A percentile compares a stretch with the other conserved stretches of the same genome.
Evolutionary conservation across 2,113 vertebrate genomes (phyloP).

Genomic region (Tamias sibiricus): DNA sequence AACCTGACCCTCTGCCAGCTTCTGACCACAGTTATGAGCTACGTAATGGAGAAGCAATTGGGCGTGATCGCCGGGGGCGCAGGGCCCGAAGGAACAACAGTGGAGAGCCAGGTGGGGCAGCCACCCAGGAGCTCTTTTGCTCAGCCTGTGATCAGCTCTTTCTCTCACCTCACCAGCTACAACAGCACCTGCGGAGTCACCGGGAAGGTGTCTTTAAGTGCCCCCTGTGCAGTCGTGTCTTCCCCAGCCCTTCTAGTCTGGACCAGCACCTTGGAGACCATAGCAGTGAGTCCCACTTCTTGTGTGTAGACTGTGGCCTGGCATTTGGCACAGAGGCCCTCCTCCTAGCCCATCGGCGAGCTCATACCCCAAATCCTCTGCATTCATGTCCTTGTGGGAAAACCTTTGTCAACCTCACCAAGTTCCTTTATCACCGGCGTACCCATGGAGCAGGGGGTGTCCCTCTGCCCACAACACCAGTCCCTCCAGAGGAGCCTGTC

Average conservation of each 20-base stretch:
- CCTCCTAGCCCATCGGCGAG: conserved; percentile 92
- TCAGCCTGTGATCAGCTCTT: conserved; percentile 80
- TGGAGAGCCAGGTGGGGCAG: not conserved
- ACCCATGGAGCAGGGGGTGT: conserved; percentile 87
- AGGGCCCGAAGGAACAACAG: conserved; percentile 56
- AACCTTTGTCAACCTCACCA: conserved; percentile 95
- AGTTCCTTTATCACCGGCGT: conserved; percentile 96
- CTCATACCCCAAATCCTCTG: conserved; percentile 91
- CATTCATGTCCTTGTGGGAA: conserved; percentile 94
- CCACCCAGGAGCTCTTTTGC: conserved; percentile 77
- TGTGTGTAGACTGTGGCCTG: conserved; percentile 94
- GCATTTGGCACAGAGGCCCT: conserved; percentile 92
- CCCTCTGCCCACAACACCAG: conserved; percentile 58
- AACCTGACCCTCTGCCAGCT: conserved; percentile 52
- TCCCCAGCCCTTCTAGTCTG: conserved; percentile 80
- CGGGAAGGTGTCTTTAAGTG: conserved; percentile 82
- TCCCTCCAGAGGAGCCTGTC: conserved; percentile 64
- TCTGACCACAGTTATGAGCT: conserved; percentile 82
- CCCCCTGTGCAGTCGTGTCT: conserved; percentile 84
- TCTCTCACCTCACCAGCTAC: conserved; percentile 72
- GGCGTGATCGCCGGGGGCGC: conserved; percentile 54
- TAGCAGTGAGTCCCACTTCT: conserved; percentile 86
- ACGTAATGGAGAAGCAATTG: conserved; percentile 67
- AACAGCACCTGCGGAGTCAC: conserved; percentile 81
- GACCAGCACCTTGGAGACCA: conserved; percentile 83